Evolutionary conservation across 2,888 invertebrate species (phyloP), one percentile per base, ranked within the genome.

Genomic region (Allophyes oxyacanthae): DNA sequence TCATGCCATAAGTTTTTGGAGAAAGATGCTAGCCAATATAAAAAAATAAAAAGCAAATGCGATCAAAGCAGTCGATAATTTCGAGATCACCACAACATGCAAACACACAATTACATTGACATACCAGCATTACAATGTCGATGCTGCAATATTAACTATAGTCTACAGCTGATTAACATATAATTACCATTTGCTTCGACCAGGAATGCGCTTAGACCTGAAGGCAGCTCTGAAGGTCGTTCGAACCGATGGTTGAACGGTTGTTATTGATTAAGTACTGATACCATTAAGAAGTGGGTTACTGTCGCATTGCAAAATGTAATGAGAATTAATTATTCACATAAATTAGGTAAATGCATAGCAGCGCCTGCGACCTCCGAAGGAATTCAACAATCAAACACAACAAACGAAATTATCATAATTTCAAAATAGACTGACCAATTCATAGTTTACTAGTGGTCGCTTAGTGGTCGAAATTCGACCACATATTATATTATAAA

Each of bases 131-230:
- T 64, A 64, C 64, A 66, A 66, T 63, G 7, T 30, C 71, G 65
- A 70, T 64, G 65, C 64, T 55, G 64, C 70, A 64, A 66, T 66
- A 64, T 51, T 63, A 51, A 49, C 13, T 52, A 49, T 44, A 55
- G 43, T 51, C 13, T 52, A 49, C 48, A 55, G 43, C 52, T 67
- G 42, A 78, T 82, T 82, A 79, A 13, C 82, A 82, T 82, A 75
- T 76, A 75, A 82, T 79, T 77, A 76, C 72, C 75, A 82, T 82
- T 81, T 67, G 70, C 67, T 74, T 73, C 59, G 56, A 58, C 46
- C 46, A 57, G 66, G 81, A 80, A 78, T 76, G 78, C 25, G 58
- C 54, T 54, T 65, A 49, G 61, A 62, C 64, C 59, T 64, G 78
- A 79, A 79, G 79, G 78, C 62, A 75, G 68, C 14, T 64, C 40